Conservation (phyloP, 2,797 vertebrate genomes). For the Acipenser transmontanus region DNA sequence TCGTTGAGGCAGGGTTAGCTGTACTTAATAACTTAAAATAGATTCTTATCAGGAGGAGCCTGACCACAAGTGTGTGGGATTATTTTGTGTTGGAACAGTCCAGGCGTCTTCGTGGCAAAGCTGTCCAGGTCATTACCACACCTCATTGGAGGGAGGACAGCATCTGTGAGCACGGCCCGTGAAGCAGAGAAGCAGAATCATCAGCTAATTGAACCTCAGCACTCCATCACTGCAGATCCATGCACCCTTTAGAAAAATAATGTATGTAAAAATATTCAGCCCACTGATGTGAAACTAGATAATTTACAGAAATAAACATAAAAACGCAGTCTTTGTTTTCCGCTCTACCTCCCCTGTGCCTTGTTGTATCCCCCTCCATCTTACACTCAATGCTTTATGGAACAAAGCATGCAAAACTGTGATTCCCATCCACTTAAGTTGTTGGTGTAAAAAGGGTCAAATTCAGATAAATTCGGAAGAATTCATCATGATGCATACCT, state of each 20-base stretch:
- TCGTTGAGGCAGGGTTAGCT: no score
- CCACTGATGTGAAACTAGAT: conserved; percentile 50
- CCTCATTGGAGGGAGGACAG: no score
- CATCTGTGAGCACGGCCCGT: no score
- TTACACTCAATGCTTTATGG: conserved; percentile 9
- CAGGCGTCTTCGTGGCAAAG: no score
- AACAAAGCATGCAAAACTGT: conserved; percentile 3
- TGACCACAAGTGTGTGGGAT: no score
- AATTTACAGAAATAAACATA: conserved; percentile 49
- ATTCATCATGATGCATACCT: background rate
- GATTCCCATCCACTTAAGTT: conserved; percentile 7
- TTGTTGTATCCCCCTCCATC: conserved; percentile 7
- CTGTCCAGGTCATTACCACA: no score
- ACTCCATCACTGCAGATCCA: conserved; percentile 8
- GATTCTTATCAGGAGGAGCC: no score
- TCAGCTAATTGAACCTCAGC: no score
- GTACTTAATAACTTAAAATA: no score
- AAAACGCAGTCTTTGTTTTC: conserved; percentile 7
- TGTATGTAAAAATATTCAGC: conserved; percentile 50
- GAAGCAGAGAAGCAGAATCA: no score
- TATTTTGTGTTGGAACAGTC: no score
- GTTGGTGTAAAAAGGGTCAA: background rate
- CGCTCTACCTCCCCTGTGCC: background rate
- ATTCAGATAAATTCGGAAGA: background rate
- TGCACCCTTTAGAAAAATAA: conserved; percentile 59